These are phyloP conservation scores for Cancer borealis DNA, from an alignment of 2,888 invertebrate genomes.

Conservation along the genomic window DNA sequence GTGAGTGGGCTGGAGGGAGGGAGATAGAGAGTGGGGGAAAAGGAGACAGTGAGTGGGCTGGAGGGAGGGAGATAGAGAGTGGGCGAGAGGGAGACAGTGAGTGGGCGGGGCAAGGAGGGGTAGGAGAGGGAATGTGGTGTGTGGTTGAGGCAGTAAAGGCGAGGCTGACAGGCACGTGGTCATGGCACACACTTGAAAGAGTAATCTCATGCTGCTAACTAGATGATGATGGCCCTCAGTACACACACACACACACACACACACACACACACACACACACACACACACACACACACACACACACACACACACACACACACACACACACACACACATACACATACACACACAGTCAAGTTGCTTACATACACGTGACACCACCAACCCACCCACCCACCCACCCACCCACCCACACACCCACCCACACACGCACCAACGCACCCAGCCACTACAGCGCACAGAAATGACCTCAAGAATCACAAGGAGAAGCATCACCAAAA, in stretches of 20 bases:
- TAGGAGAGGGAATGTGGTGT: neutral
- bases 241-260: neutral
- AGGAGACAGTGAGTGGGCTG: neutral
- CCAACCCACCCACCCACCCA: constrained; percentile 3
- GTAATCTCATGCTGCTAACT: constrained; percentile 25
- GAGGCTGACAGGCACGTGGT: neutral
- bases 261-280: constrained; percentile 18
- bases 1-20: neutral
- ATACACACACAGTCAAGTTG: neutral
- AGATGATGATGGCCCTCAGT: neutral
- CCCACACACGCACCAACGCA: neutral
- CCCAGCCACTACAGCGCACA: neutral
- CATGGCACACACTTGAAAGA: constrained; percentile 5
- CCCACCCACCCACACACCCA: neutral
- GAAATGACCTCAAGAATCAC: neutral
- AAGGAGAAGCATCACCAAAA: neutral
- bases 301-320: constrained; percentile 4
- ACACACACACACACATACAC: constrained; percentile 24
- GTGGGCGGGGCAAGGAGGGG: neutral
- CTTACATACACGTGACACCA: constrained; percentile 25
- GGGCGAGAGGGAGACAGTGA: neutral
- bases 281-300: constrained; percentile 18
- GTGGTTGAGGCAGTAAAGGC: neutral
- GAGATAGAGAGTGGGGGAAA: neutral
- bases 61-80: neutral